Evolutionary conservation across 1,140 invertebrate species (phyloP), one percentile per base, ranked within the genome.

Genomic region (Cyphomyrmex costatus): DNA sequence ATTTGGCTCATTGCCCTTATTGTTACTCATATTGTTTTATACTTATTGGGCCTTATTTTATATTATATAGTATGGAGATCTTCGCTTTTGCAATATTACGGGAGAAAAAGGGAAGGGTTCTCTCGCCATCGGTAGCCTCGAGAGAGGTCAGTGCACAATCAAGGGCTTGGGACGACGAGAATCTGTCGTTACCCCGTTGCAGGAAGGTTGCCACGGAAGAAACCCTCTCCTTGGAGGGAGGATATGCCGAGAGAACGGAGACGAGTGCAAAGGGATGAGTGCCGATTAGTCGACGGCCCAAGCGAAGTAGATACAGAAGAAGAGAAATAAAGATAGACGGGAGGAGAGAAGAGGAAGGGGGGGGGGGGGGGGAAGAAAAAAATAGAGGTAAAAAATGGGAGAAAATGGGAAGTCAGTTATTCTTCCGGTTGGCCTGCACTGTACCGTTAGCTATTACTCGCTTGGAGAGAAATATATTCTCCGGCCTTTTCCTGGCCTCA

Each of bases 401-500:
- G 14, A 82, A 85, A 79, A 86, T 70, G 83, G 79, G 68, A 85
- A 89, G 86, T 88, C 88, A 71, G 88, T 93, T 91, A 88, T 90
- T 93, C 89, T 93, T 94, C 88, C 89, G 88, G 86, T 70, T 90
- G 90, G 88, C 80, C 86, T 92, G 79, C 63, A 65, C 46, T 76
- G 74, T 89, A 89, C 89, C 86, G 88, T 88, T 84, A 76, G 88
- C 86, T 78, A 92, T 92, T 92, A 92, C 76, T 90, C 89, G 90
- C 87, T 92, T 86, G 89, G 86, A 73, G 83, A 91, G 88, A 94
- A 93, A 92, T 89, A 86, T 91, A 93, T 93, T 93, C 89, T 85
- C 80, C 60, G 85, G 77, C 85, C 84, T 90, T 89, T 88, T 88
- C 77, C 88, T 85, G 85, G 87, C 89, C 80, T 91, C 88, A 88